Conservation (phyloP, 2,797 vertebrate genomes). For the Micrastur ruficollis region DNA sequence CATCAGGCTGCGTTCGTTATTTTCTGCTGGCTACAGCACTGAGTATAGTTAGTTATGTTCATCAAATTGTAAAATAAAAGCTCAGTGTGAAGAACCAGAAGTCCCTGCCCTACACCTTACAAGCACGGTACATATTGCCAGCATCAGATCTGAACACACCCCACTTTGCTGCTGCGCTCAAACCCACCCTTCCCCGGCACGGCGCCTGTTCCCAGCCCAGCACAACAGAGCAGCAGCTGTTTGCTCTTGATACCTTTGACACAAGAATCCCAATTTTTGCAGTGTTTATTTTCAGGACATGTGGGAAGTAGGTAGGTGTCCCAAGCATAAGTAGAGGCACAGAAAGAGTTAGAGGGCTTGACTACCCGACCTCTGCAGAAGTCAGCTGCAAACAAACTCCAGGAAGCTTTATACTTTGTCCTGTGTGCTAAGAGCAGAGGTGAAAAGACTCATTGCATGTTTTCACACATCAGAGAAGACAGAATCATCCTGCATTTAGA, state of each 20-base stretch:
- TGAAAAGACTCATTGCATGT: not conserved
- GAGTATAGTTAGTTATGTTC: not conserved
- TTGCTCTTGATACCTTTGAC: not conserved
- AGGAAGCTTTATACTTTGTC: not conserved
- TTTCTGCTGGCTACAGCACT: not conserved
- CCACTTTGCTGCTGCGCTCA: accelerated
- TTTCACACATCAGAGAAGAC: not conserved
- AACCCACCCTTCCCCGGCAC: not conserved
- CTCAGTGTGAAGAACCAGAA: not conserved
- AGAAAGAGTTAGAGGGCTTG: not conserved
- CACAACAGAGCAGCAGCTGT: not conserved
- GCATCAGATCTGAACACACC: not conserved
- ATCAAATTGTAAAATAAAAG: not conserved
- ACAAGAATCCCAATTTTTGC: not conserved
- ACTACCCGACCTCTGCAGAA: not conserved
- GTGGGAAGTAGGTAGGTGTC: not conserved
- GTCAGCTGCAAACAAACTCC: not conserved
- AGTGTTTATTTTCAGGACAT: not conserved
- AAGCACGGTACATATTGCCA: not conserved
- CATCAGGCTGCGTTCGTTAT: not conserved
- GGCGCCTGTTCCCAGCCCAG: accelerated
- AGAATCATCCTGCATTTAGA: not conserved
- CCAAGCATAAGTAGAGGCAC: not conserved
- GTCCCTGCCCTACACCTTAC: not conserved
- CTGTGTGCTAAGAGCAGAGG: not conserved